These are phyloP conservation scores for Phylloscopus trochilus DNA, from an alignment of 2,113 vertebrate genomes.

Conservation along the genomic window DNA sequence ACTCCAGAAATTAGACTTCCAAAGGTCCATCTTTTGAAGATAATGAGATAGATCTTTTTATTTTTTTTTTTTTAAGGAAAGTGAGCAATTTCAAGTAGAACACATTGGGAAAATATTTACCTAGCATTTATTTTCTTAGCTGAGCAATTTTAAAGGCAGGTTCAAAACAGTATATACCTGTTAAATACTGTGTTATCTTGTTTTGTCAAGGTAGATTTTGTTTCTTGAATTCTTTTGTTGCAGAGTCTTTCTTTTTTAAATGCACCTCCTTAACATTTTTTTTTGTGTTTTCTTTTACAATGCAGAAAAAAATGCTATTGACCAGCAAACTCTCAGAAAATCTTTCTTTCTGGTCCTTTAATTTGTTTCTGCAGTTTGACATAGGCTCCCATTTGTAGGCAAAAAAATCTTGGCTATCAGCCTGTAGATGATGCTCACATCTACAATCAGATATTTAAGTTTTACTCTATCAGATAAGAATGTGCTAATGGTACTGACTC, in stretches of 20 bases:
- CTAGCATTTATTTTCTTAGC: neutral
- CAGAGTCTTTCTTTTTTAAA: neutral
- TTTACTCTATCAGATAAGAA: neutral
- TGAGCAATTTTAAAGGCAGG: neutral
- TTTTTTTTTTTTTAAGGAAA: neutral
- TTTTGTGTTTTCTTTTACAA: neutral
- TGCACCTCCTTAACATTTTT: neutral
- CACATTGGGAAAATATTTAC: neutral
- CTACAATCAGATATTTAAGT: neutral
- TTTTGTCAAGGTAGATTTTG: neutral
- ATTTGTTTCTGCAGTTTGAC: neutral
- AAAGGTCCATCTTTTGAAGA: neutral
- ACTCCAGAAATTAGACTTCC: neutral
- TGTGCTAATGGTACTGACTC: conserved; percentile 21
- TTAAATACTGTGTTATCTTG: neutral
- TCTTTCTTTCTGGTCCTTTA: neutral
- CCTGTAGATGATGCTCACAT: neutral
- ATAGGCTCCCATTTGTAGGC: neutral
- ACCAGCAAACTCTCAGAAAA: neutral
- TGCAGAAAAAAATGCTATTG: neutral
- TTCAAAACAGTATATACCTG: neutral
- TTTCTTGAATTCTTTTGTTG: neutral
- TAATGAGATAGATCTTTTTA: neutral
- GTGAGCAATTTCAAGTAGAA: neutral
- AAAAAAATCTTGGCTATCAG: neutral